Evolutionary conservation across 1,140 invertebrate species (phyloP).

Genomic region (Aplysia californica): DNA sequence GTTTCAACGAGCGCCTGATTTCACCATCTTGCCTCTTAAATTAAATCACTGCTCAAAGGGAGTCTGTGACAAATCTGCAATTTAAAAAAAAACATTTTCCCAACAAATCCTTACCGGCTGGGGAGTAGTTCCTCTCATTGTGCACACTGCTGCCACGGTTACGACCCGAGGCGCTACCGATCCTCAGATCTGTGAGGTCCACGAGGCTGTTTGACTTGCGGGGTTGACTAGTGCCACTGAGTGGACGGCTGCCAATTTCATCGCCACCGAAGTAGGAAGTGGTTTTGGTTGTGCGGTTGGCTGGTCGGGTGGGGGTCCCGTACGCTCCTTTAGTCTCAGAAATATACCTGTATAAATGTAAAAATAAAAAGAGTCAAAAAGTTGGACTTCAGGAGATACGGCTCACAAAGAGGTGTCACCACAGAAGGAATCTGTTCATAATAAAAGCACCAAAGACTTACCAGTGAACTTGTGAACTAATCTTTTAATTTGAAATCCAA

Average conservation of each 20-base stretch:
- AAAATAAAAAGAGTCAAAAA: no score
- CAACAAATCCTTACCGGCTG: no score
- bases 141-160: slow-evolving; percentile 17
- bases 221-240: not conserved
- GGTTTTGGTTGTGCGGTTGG: not conserved
- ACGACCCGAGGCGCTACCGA: not conserved
- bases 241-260: not conserved
- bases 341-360: no score
- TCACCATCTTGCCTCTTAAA: no score
- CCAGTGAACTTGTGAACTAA: no score
- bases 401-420: slow-evolving; percentile 17
- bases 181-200: slow-evolving; percentile 6
- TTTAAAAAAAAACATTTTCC: no score
- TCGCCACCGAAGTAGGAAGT: not conserved
- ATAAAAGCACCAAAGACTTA: no score
- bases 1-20: no score
- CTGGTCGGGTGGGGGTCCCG: not conserved
- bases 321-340: slow-evolving; percentile 5
- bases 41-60: no score
- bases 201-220: slow-evolving; percentile 1
- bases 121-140: not conserved
- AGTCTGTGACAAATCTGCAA: not conserved
- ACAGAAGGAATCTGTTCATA: not conserved
- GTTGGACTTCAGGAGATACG: no score
- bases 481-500: no score